These are phyloP conservation scores for Eulimnadia texana DNA, from an alignment of 1,140 invertebrate species.

Conservation along the genomic window DNA sequence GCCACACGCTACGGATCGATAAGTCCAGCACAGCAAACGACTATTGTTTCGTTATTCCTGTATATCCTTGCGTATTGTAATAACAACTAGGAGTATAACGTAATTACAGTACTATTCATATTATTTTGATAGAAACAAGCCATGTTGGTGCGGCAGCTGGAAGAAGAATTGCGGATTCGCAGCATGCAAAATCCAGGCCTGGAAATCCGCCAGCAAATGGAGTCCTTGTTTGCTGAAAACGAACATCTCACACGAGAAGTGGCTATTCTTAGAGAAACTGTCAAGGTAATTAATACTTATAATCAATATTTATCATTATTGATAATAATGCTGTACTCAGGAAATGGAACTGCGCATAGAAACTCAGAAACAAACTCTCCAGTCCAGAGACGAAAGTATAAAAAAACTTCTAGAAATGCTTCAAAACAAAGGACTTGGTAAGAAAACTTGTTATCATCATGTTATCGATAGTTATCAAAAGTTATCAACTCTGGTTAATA, in stretches of 20 bases:
- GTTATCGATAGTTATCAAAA: no score
- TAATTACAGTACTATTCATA: no score
- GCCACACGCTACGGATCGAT: no score
- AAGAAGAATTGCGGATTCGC: conserved; percentile 69
- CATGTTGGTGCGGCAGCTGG: conserved; percentile 79
- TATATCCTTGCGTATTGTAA: no score
- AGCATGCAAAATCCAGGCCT: conserved; percentile 64
- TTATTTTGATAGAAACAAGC: conserved; percentile 72
- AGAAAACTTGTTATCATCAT: conserved; percentile 28
- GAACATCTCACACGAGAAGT: conserved; percentile 90
- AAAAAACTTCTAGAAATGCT: conserved; percentile 98
- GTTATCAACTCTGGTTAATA: no score
- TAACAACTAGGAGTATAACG: no score
- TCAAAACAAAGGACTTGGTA: conserved; percentile 90
- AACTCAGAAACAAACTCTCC: conserved; percentile 92
- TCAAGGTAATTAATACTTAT: conserved; percentile 54
- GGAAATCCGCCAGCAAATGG: conserved; percentile 81
- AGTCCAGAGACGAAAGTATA: conserved; percentile 91
- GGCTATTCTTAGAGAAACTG: conserved; percentile 82
- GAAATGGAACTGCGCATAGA: conserved; percentile 91
- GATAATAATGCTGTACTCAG: conserved; percentile 37
- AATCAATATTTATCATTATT: no score
- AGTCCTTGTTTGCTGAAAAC: conserved; percentile 81
- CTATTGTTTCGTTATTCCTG: no score
- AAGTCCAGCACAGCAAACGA: no score